A percentile compares a stretch with the other conserved stretches of the same genome.
These are phyloP conservation scores for Radopholus similis DNA, from an alignment of 1,140 invertebrate genomes.

Conservation along the genomic window DNA sequence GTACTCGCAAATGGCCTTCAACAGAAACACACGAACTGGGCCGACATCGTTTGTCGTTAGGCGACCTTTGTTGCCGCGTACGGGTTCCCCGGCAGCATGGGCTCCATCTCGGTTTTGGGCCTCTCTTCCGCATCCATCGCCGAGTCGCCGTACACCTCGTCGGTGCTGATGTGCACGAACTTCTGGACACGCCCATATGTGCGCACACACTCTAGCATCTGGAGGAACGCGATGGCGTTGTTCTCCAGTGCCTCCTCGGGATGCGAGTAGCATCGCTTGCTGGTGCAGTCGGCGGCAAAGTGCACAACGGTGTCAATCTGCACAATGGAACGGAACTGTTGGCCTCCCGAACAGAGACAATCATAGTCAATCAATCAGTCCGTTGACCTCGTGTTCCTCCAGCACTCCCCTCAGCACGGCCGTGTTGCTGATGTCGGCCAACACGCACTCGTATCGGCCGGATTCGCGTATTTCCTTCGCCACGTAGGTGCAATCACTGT, in stretches of 20 bases:
- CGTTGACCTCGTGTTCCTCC: constrained; percentile 35
- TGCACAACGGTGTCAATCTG: constrained; percentile 58
- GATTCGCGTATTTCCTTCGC: constrained; percentile 42
- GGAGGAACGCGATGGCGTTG: constrained; percentile 56
- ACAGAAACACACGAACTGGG: no score
- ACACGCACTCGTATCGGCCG: constrained; percentile 44
- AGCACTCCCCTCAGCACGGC: constrained; percentile 38
- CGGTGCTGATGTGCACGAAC: constrained; percentile 61
- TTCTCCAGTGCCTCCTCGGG: constrained; percentile 55
- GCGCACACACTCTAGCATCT: constrained; percentile 51
- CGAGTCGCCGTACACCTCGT: constrained; percentile 61
- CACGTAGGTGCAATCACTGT: constrained; percentile 57
- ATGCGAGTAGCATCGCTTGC: constrained; percentile 54
- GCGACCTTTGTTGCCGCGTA: constrained; percentile 61
- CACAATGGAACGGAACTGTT: neutral
- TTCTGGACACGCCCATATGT: constrained; percentile 49
- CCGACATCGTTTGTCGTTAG: constrained; percentile 22
- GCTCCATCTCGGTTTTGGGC: constrained; percentile 42
- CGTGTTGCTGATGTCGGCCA: constrained; percentile 50
- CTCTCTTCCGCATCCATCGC: constrained; percentile 40
- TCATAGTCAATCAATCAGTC: neutral
- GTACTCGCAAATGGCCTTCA: constrained; percentile 50
- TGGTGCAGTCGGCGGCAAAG: constrained; percentile 59
- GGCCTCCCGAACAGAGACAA: neutral
- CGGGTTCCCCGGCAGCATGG: constrained; percentile 59